A percentile compares a stretch with the other conserved stretches of the same genome.
Conservation (phyloP, 2,888 invertebrate genomes). For the Pyrrhia umbra region DNA sequence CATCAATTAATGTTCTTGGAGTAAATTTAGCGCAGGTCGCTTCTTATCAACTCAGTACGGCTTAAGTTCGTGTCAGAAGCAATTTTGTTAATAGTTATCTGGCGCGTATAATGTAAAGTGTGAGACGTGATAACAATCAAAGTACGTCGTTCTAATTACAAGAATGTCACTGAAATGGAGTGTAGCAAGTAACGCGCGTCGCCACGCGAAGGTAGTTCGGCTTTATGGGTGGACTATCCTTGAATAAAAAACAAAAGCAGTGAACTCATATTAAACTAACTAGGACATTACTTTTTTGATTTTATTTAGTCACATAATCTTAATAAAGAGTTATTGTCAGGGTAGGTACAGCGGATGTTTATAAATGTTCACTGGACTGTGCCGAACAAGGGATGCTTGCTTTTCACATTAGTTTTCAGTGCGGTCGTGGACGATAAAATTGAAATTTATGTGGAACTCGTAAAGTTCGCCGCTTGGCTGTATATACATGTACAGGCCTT, state of each 20-base stretch:
- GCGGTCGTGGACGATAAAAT: slow-evolving; percentile 68
- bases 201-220: not conserved
- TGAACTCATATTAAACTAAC: slow-evolving; percentile 18
- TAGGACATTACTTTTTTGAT: slow-evolving; percentile 29
- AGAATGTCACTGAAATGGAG: slow-evolving; percentile 28
- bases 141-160: slow-evolving; percentile 24
- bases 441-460: slow-evolving; percentile 71
- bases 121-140: slow-evolving; percentile 49
- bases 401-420: slow-evolving; percentile 62
- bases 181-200: slow-evolving; percentile 5
- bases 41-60: slow-evolving; percentile 38
- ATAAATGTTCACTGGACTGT: slow-evolving; percentile 43
- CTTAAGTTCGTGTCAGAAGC: slow-evolving; percentile 47
- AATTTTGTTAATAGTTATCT: slow-evolving; percentile 51
- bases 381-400: slow-evolving; percentile 47
- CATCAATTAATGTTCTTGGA: slow-evolving; percentile 33
- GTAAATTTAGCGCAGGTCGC: slow-evolving; percentile 20
- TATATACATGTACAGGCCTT: slow-evolving; percentile 56
- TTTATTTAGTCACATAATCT: slow-evolving; percentile 37
- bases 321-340: slow-evolving; percentile 41
- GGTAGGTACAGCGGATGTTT: slow-evolving; percentile 26
- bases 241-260: slow-evolving; percentile 23
- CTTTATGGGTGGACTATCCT: not conserved
- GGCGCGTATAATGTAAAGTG: slow-evolving; percentile 42
- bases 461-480: slow-evolving; percentile 65